Evolutionary conservation across 2,888 invertebrate genomes (phyloP).

Genomic region (Apotomis capreana): DNA sequence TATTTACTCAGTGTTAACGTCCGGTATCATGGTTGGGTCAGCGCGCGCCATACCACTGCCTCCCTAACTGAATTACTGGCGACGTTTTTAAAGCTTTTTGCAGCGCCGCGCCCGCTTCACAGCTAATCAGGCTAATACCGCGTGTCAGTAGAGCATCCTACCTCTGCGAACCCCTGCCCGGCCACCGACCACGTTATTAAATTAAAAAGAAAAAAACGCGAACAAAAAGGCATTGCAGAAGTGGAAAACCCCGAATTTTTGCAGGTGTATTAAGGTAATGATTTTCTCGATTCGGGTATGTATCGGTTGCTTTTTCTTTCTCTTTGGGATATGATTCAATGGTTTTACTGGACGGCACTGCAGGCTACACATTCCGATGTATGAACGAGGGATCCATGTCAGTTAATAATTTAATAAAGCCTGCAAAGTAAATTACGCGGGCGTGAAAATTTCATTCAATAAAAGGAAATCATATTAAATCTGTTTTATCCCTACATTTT

Average conservation of each 20-base stretch:
- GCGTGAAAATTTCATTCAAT: conserved; percentile 1
- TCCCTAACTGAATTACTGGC: conserved; percentile 73
- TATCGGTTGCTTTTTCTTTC: conserved; percentile 1
- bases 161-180: conserved; percentile 47
- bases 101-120: conserved; percentile 63
- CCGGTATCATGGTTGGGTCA: conserved; percentile 56
- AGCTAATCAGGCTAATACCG: conserved; percentile 75
- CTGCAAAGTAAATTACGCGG: background rate
- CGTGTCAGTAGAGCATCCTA: conserved; percentile 59
- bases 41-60: conserved; percentile 51
- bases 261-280: conserved; percentile 39
- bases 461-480: conserved; percentile 1
- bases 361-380: background rate
- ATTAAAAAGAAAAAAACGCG: conserved; percentile 56
- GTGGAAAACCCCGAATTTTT: conserved; percentile 40
- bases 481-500: conserved; percentile 9
- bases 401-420: conserved; percentile 22
- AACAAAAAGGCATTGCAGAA: conserved; percentile 50
- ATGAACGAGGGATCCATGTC: background rate
- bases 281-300: conserved; percentile 12
- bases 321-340: background rate
- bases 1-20: background rate
- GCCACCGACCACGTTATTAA: conserved; percentile 54
- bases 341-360: background rate
- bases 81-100: conserved; percentile 80